These are phyloP conservation scores for Amazona vittata DNA, from an alignment of 2,113 vertebrate genomes.

Conservation along the genomic window DNA sequence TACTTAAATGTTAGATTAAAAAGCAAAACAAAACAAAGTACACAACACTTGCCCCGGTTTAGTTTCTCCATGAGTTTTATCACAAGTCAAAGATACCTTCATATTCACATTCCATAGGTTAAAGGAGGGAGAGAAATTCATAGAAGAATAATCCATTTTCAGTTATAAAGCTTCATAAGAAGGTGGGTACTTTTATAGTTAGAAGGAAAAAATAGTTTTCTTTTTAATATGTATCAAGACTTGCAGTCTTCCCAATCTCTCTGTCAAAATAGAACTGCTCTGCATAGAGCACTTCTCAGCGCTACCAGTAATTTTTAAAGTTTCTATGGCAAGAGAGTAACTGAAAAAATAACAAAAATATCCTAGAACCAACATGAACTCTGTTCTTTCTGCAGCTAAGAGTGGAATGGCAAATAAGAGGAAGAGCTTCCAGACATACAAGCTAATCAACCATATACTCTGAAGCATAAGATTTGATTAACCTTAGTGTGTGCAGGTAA, in stretches of 20 bases:
- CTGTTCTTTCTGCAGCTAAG: neutral
- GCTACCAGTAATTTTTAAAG: neutral
- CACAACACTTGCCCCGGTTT: accelerated
- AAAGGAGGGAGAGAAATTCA: neutral
- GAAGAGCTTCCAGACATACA: neutral
- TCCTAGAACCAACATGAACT: neutral
- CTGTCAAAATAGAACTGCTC: neutral
- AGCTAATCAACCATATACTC: conserved; percentile 45
- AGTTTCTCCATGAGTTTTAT: neutral
- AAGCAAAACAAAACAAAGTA: accelerated
- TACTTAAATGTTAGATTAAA: neutral
- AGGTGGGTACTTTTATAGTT: neutral
- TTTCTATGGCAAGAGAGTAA: neutral
- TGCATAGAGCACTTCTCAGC: neutral
- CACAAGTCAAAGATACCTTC: neutral
- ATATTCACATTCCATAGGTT: neutral
- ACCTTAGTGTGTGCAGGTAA: neutral
- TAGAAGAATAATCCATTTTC: neutral
- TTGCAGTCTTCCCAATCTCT: neutral
- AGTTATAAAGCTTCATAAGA: neutral
- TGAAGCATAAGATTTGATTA: conserved; percentile 56
- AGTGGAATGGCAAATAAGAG: conserved; percentile 38
- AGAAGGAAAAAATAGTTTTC: neutral
- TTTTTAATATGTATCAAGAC: neutral
- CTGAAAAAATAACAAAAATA: neutral